These are phyloP conservation scores for Nothobranchius furzeri DNA, from an alignment of 2,113 vertebrate genomes.

Conservation along the genomic window DNA sequence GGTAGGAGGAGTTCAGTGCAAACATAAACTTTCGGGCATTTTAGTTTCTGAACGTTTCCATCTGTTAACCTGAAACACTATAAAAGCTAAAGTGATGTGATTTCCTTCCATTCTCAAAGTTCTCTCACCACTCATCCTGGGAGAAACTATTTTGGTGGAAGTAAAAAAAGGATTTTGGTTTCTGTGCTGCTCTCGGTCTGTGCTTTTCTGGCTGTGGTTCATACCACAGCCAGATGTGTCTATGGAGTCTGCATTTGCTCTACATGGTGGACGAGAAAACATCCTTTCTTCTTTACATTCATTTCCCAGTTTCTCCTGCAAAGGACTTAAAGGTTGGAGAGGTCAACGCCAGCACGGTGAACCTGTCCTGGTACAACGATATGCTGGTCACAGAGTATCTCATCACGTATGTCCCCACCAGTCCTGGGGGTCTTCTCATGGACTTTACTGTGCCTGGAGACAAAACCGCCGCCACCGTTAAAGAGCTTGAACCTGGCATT, in stretches of 20 bases:
- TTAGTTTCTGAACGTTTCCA: slow-evolving; percentile 33
- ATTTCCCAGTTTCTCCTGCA: slow-evolving; percentile 87
- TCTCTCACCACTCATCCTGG: slow-evolving; percentile 29
- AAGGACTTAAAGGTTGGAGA: slow-evolving; percentile 85
- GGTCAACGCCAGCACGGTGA: slow-evolving; percentile 86
- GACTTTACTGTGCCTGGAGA: slow-evolving; percentile 88
- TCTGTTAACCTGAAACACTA: slow-evolving; percentile 17
- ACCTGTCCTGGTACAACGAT: slow-evolving; percentile 90
- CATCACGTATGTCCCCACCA: slow-evolving; percentile 85
- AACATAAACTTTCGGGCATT: not conserved
- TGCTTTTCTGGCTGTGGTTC: slow-evolving; percentile 42
- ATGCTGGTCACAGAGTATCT: slow-evolving; percentile 89
- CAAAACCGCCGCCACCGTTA: slow-evolving; percentile 81
- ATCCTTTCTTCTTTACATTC: not conserved
- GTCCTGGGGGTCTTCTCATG: slow-evolving; percentile 83
- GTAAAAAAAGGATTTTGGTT: slow-evolving; percentile 23
- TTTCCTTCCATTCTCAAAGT: slow-evolving; percentile 40
- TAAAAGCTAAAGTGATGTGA: slow-evolving; percentile 46
- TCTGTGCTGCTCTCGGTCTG: slow-evolving; percentile 22
- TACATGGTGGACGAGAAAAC: slow-evolving; percentile 31
- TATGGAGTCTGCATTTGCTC: slow-evolving; percentile 59
- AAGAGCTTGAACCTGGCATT: slow-evolving; percentile 89
- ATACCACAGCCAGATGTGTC: slow-evolving; percentile 53
- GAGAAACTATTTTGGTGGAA: slow-evolving; percentile 24
- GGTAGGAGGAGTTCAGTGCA: slow-evolving; percentile 53